Evolutionary conservation across 2,888 invertebrate genomes (phyloP).

Genomic region (Lycaena phlaeas): DNA sequence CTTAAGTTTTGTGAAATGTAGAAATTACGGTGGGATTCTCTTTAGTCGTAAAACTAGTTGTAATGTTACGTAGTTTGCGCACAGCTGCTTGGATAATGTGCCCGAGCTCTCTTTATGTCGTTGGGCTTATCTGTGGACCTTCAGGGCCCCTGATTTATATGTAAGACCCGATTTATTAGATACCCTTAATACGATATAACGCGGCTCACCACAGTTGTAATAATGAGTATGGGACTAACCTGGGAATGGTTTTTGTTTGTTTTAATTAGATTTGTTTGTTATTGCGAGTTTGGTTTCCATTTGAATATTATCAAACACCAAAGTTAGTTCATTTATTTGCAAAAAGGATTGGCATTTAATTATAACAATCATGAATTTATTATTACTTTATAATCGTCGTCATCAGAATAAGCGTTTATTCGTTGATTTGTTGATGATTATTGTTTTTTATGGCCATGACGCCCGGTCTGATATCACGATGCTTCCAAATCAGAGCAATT

Average conservation of each 20-base stretch:
- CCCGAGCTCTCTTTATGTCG: constrained; percentile 26
- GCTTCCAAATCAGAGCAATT: no score
- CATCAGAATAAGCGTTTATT: no score
- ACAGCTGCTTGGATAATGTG: constrained; percentile 40
- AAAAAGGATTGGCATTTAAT: no score
- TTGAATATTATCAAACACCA: constrained; percentile 2
- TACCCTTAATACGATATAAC: constrained; percentile 50
- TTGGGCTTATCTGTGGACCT: constrained; percentile 48
- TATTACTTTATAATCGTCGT: no score
- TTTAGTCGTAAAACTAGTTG: constrained; percentile 38
- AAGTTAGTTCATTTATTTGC: no score
- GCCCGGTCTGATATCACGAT: no score
- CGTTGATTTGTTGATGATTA: no score
- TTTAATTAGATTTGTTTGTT: constrained; percentile 20
- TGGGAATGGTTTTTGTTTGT: constrained; percentile 21
- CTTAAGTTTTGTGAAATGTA: constrained; percentile 4
- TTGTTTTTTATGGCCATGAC: no score
- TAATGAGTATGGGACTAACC: constrained; percentile 45
- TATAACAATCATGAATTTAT: no score
- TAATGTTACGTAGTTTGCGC: constrained; percentile 50
- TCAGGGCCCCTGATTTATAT: constrained; percentile 42
- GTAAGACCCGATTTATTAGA: constrained; percentile 57
- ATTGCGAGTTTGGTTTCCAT: constrained; percentile 6
- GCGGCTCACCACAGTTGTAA: constrained; percentile 52
- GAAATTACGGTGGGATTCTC: constrained; percentile 13